Percentiles rank a stretch among this genome's conserved stretches.
Evolutionary conservation across 2,797 vertebrate species (phyloP).

Genomic region (Ceryle rudis): DNA sequence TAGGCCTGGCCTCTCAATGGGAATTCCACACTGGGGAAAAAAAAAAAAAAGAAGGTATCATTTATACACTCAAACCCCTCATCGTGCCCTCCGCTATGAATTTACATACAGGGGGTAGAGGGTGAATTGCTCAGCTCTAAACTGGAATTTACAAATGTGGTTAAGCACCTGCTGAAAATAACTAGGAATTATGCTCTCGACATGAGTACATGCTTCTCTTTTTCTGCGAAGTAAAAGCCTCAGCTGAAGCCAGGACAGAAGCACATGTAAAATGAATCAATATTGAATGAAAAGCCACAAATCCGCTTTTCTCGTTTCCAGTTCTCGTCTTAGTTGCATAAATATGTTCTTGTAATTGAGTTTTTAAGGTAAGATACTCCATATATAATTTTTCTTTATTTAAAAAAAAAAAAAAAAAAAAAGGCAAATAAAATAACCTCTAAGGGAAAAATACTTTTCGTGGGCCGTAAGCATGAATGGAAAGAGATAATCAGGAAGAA

Average conservation of each 20-base stretch:
- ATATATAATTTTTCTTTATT: not conserved
- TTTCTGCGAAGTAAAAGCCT: not conserved
- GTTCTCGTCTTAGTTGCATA: not conserved
- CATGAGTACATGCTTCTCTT: not conserved
- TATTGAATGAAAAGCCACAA: not conserved
- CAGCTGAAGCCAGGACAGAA: not conserved
- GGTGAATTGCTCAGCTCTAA: slow-evolving; percentile 19
- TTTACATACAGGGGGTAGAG: not conserved
- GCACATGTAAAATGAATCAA: not conserved
- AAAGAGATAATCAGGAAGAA: not conserved
- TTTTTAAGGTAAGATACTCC: not conserved
- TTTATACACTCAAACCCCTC: slow-evolving; percentile 4
- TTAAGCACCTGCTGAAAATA: slow-evolving; percentile 54
- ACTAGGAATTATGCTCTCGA: slow-evolving; percentile 33
- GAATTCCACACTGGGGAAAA: slow-evolving; percentile 24
- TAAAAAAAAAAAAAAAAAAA: not conserved
- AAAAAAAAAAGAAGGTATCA: not conserved
- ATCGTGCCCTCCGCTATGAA: not conserved
- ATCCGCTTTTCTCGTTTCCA: not conserved
- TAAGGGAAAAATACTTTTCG: not conserved
- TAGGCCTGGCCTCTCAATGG: slow-evolving; percentile 32
- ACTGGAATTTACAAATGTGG: slow-evolving; percentile 19
- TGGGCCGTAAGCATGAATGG: not conserved
- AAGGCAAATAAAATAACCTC: not conserved
- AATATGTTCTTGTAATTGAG: not conserved